phyloP scores from a whole-genome alignment of 2,113 vertebrate genomes.

The Platycercus adscitus region DNA sequence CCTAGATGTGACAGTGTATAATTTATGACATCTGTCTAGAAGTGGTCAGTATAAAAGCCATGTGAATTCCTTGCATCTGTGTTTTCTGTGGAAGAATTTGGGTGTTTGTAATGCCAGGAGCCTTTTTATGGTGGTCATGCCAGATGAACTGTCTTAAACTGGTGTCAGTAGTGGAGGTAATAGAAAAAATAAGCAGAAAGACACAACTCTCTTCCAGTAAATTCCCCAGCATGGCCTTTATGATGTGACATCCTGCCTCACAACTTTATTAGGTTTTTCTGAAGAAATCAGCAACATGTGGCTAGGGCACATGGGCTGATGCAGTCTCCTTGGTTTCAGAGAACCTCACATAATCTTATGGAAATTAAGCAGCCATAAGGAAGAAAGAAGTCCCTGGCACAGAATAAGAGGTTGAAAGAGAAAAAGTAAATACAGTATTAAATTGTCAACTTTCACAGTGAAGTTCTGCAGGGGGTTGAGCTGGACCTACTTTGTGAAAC shows the following conservation, averaged over 20 bases:
- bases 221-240: not conserved
- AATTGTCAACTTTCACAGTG: not conserved
- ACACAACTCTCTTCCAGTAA: not conserved
- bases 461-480: not conserved
- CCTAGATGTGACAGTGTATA: not conserved
- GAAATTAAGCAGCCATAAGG: not conserved
- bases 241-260: not conserved
- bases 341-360: not conserved
- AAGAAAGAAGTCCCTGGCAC: not conserved
- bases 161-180: not conserved
- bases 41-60: not conserved
- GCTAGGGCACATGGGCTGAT: not conserved
- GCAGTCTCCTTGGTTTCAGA: not conserved
- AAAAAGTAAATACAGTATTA: not conserved
- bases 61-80: not conserved
- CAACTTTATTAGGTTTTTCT: not conserved
- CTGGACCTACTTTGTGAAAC: not conserved
- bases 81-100: not conserved
- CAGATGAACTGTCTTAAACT: not conserved
- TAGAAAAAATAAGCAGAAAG: not conserved
- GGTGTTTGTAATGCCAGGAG: not conserved
- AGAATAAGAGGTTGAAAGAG: not conserved
- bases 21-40: not conserved
- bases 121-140: not conserved
- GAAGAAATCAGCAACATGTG: not conserved